A percentile compares a stretch with the other conserved stretches of the same genome.
These are phyloP conservation scores for Perca fluviatilis DNA, from an alignment of 2,113 vertebrate genomes.

Conservation along the genomic window DNA sequence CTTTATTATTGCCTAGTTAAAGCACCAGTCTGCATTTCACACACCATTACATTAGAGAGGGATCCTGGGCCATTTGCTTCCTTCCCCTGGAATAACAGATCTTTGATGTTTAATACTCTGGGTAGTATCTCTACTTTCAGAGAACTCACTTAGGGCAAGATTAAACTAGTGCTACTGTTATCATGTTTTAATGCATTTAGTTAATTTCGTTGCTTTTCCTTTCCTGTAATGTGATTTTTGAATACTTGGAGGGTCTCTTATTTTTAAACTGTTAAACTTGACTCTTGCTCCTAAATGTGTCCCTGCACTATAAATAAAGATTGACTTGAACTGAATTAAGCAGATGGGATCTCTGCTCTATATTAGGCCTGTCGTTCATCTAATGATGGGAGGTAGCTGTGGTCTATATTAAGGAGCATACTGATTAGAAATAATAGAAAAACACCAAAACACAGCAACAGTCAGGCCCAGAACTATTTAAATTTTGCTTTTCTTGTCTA, in stretches of 20 bases:
- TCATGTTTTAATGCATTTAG: slow-evolving; percentile 16
- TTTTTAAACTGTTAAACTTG: slow-evolving; percentile 26
- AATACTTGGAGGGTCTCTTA: background rate
- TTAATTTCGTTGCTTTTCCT: slow-evolving; percentile 6
- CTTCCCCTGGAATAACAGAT: slow-evolving; percentile 41
- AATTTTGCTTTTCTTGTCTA: slow-evolving; percentile 41
- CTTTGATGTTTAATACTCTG: slow-evolving; percentile 22
- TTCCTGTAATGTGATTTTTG: background rate
- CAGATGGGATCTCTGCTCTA: slow-evolving; percentile 56
- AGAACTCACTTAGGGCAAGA: slow-evolving; percentile 29
- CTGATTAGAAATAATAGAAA: slow-evolving; percentile 64
- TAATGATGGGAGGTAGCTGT: slow-evolving; percentile 34
- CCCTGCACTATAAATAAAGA: slow-evolving; percentile 54
- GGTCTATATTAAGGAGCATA: slow-evolving; percentile 61
- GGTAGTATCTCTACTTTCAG: slow-evolving; percentile 9
- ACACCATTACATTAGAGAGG: slow-evolving; percentile 43
- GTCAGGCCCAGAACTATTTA: slow-evolving; percentile 30
- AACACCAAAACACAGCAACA: slow-evolving; percentile 42
- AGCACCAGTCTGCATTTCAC: slow-evolving; percentile 53
- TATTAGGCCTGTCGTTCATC: slow-evolving; percentile 48
- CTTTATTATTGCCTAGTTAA: slow-evolving; percentile 64
- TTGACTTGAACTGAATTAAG: slow-evolving; percentile 41
- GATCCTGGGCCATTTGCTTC: slow-evolving; percentile 47
- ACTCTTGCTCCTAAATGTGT: slow-evolving; percentile 34
- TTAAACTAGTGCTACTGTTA: slow-evolving; percentile 27